Evolutionary conservation across 2,888 invertebrate genomes (phyloP), one percentile per base, ranked within the genome.

Genomic region (Azorinus chamasolen): DNA sequence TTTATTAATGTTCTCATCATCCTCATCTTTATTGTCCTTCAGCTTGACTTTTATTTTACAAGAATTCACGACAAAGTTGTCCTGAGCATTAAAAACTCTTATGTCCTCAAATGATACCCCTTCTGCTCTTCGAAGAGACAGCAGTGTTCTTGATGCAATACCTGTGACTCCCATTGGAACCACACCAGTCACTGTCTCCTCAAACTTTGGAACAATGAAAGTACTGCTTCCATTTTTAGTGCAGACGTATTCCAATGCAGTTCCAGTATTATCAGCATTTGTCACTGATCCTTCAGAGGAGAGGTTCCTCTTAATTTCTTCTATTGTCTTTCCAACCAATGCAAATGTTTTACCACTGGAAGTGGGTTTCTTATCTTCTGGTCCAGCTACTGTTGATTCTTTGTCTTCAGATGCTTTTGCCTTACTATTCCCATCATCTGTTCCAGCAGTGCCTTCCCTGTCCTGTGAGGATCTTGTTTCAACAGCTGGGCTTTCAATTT

Each of bases 51-150:
- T 66, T 27, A 86, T 72, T 8, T 51, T 51, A 46, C 85, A 85
- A 1, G 84, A 82, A 27, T 85, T 83, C 16, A 88, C 86, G 8
- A 88, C 86, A 77, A 88, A 87, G 57, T 88, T 84, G 54, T 88
- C 87, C 66, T 86, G 85, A n/a, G 85, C 80, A 66, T 85, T 86
- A 43, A 83, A 83, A 25, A 84, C 66, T 25, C 81, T 77, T 12
- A 84, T 57, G 25, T 83, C 78, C n/a, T 78, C 73, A 61, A 78
- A 53, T 10, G 78, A 68, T 12, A 64, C 57, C 3, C 73, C 79
- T 20, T 79, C 73, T 12, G 74, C 74, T 41, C 86, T 62, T 32
- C 78, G 61, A 27, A 86, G 74, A 12, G 83, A 84, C 22, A 86
- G 51, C 37, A 86, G 68, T n/a, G 84, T 83, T 20, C 86, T 70